Base-by-base conservation (phyloP, 2,113 vertebrate species). In the Accipiter cooperii region DNA sequence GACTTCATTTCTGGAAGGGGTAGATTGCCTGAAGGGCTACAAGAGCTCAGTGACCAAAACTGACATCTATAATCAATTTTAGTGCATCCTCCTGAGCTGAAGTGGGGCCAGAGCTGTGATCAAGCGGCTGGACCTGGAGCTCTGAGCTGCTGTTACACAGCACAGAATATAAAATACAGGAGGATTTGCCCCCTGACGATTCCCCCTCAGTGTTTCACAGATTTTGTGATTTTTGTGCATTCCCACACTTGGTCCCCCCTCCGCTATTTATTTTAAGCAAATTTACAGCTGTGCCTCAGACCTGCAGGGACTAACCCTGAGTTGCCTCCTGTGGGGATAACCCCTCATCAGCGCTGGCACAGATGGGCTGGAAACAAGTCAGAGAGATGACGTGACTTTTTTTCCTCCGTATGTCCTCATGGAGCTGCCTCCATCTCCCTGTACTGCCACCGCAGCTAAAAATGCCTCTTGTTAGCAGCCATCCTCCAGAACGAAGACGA, bases 11-110 rank as follows among this genome's bases (percentile, higher is more conserved):
- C 74, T 90, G 74, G 65, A 94, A 92, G 61, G 52, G 52, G 7
- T 87, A 42, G 29, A 60, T 93, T 94, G 85, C 81, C 92, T 94
- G 90, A 68, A 94, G 74, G 85, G 78, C 74, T 95, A 89, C 92
- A 84, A 55, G 51, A 6, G 7, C 51, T 91, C 69, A 63, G 87
- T 89, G 87, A 68, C 84, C 85, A 89, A 79, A 89, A 55, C 74
- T 89, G 90, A 91, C 90, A 80, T 47, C 54, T 76, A 16, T 74
- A 77, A 70, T 95, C 93, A 87, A 49, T 87, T 91, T 61, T 74
- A 78, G 49, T 74, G 24, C 80, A 69, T 81, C 49, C 76, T 51
- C 17, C 76, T 77, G 79, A 69, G 86, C 66, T 76, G 47, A 66
- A 84, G 69, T 9, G 9, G 26, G 74, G 51, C 82, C 52, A 83